These are phyloP conservation scores for Carcharodon carcharias DNA, from an alignment of 2,797 vertebrate genomes.

Conservation along the genomic window DNA sequence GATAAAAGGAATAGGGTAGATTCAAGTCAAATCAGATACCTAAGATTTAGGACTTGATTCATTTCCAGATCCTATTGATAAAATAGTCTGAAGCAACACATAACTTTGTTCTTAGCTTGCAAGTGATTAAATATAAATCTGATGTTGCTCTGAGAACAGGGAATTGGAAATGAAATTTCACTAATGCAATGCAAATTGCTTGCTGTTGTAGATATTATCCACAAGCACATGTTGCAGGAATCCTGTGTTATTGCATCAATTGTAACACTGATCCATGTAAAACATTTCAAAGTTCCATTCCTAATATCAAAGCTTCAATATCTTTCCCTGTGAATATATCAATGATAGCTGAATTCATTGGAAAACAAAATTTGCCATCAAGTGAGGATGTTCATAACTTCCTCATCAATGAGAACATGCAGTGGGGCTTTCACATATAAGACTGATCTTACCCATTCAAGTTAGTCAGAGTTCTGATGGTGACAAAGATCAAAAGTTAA, in stretches of 20 bases:
- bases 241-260: not conserved
- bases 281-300: not conserved
- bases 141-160: not conserved
- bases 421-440: not conserved
- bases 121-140: not conserved
- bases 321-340: not conserved
- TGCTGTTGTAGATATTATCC: not conserved
- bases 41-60: not conserved
- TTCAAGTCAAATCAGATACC: not conserved
- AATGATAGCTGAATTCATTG: not conserved
- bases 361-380: not conserved
- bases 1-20: not conserved
- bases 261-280: not conserved
- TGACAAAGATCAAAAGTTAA: not conserved
- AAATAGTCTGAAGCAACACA: not conserved
- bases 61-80: not conserved
- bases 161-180: not conserved
- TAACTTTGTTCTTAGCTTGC: not conserved
- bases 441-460: not conserved
- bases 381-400: not conserved
- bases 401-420: not conserved
- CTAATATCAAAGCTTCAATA: not conserved
- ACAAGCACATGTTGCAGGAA: not conserved
- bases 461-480: not conserved
- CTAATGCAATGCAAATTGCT: not conserved